phyloP scores from a whole-genome alignment of 2,113 vertebrate species.

The Melanerpes formicivorus region DNA sequence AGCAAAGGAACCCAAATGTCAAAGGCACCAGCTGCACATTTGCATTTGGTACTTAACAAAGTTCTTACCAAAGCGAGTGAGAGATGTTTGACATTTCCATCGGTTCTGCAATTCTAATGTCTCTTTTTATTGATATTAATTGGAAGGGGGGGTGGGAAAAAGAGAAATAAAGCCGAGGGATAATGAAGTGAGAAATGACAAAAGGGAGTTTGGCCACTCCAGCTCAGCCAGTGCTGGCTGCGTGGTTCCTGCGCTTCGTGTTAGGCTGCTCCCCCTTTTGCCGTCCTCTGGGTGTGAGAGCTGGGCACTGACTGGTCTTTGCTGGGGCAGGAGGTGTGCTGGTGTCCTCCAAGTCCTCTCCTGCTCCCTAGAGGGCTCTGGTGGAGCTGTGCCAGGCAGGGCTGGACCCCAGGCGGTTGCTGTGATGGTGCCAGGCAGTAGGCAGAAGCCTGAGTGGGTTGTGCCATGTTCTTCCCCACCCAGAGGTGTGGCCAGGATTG shows the following conservation, averaged over 20 bases:
- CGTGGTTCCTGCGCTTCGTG: rapidly evolving
- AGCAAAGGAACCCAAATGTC: conserved; percentile 68
- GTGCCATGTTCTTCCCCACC: neutral
- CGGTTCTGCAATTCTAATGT: conserved; percentile 62
- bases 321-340: neutral
- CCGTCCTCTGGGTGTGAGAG: neutral
- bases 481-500: too few species aligned
- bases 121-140: conserved; percentile 45
- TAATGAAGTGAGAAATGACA: neutral
- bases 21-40: conserved; percentile 71
- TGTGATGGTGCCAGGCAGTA: neutral
- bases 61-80: conserved; percentile 56
- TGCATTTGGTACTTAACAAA: conserved; percentile 67
- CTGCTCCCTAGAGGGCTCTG: neutral
- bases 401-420: neutral
- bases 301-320: neutral
- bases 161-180: neutral
- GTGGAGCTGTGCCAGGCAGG: neutral
- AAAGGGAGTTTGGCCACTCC: neutral
- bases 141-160: neutral
- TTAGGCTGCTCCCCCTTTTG: neutral
- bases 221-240: neutral
- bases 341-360: too few species aligned
- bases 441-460: neutral
- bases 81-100: conserved; percentile 71